Evolutionary conservation across 2,113 vertebrate genomes (phyloP).

Genomic region (Passer montanus): DNA sequence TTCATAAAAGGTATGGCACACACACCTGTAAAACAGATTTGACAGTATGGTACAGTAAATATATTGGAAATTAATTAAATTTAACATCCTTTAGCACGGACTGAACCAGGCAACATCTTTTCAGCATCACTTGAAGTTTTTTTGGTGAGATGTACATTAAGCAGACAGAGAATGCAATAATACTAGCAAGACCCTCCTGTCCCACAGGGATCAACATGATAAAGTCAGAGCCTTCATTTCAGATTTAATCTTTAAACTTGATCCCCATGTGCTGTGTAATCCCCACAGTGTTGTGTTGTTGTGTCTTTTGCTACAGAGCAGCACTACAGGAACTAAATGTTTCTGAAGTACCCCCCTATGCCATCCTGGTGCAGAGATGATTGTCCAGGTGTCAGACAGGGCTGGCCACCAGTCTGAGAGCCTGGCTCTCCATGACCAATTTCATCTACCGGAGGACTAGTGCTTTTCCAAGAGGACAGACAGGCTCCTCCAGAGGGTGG

Average conservation of each 20-base stretch:
- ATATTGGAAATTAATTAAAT: slow-evolving; percentile 21
- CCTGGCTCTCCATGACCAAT: background rate
- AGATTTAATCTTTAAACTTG: background rate
- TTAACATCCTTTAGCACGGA: background rate
- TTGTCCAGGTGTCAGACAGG: background rate
- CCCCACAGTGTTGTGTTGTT: background rate
- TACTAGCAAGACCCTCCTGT: background rate
- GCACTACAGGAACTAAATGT: background rate
- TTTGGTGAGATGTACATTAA: background rate
- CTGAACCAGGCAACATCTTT: slow-evolving; percentile 7
- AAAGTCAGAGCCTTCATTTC: background rate
- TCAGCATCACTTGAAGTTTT: background rate
- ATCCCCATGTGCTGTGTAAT: background rate
- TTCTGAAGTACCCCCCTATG: background rate
- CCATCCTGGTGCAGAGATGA: background rate
- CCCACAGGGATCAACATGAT: background rate
- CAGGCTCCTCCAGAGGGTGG: background rate
- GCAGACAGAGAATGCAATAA: background rate
- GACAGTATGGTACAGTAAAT: background rate
- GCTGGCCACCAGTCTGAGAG: background rate
- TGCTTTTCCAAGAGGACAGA: background rate
- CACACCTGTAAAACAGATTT: slow-evolving; percentile 27
- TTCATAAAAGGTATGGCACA: slow-evolving; percentile 16
- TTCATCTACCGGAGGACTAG: background rate
- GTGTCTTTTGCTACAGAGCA: background rate